Base-by-base conservation (phyloP, 2,113 vertebrate genomes). In the Falcunculus frontatus region DNA sequence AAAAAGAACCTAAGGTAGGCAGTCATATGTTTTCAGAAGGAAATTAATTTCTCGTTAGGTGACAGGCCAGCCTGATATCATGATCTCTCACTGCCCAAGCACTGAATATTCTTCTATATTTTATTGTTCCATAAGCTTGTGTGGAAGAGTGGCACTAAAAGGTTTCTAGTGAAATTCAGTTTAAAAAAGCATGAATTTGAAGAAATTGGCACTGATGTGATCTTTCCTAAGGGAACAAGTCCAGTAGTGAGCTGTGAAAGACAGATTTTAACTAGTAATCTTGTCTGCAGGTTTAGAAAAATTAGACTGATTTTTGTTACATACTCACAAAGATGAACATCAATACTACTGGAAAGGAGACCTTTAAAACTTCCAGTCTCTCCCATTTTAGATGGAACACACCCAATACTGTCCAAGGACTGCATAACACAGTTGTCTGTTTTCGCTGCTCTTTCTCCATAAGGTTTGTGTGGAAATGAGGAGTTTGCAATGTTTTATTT, bases 381-480 rank as follows among this genome's bases (percentile, higher is more conserved):
- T 94, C 57, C 37, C 59, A 47, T 37, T 95, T 91, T 55, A 65
- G 60, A 41, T 4, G 16, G 29, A 76, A 46, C 52, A 25, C 60
- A 27, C 26, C 26, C 4, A 25, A 55, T 65, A 82, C 49, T 76
- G n/a, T 74, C 44, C 7, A 32, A 57, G 80, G 79, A 41, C 67
- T 87, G 22, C 44, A 11, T 88, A 90, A 73, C 35, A 35, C 29
- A 87, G 15, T 63, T 95, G 73, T 89, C 72, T 87, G 17, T 67
- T 92, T 95, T 89, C 87, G 69, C 46, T 72, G 50, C 44, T 90
- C 49, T 94, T 96, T 97, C 70, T 97, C 37, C 76, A 93, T 91
- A 88, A 93, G 30, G 15, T 87, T 94, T 94, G 35, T 89, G 80
- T 92, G 93, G 60, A 75, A 97, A 86, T 81, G 25, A 92, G 76